Percentiles rank a stretch among this genome's conserved stretches.
These are phyloP conservation scores for Triplophysa tibetana DNA, from an alignment of 2,113 vertebrate genomes.

Conservation along the genomic window DNA sequence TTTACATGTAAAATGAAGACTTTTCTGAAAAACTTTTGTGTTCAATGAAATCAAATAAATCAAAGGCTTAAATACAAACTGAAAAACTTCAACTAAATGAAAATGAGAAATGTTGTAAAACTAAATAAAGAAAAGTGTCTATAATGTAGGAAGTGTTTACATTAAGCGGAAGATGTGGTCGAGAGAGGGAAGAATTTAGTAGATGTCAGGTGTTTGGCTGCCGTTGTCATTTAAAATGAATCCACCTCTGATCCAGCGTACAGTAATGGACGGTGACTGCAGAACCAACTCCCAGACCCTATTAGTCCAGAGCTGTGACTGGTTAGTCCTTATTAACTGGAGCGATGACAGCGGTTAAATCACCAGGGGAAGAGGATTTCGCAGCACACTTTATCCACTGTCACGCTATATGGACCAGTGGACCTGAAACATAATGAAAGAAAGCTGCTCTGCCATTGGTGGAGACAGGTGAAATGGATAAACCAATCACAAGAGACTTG, in stretches of 20 bases:
- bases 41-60: no score
- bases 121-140: no score
- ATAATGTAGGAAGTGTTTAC: no score
- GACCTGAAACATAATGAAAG: background rate
- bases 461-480: background rate
- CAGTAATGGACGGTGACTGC: slow-evolving; percentile 18
- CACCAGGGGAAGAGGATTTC: background rate
- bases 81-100: no score
- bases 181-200: background rate
- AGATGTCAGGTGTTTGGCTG: background rate
- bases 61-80: no score
- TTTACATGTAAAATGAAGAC: no score
- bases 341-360: slow-evolving; percentile 14
- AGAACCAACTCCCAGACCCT: slow-evolving; percentile 4
- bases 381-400: background rate
- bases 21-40: no score
- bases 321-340: slow-evolving; percentile 40
- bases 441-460: background rate
- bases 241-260: background rate
- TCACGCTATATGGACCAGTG: background rate
- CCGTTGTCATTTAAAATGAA: background rate
- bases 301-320: slow-evolving; percentile 33
- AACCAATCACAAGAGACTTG: background rate
- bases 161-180: no score
- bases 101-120: no score